phyloP scores from a whole-genome alignment of 2,888 invertebrate species.

The Ophion ellenae region DNA sequence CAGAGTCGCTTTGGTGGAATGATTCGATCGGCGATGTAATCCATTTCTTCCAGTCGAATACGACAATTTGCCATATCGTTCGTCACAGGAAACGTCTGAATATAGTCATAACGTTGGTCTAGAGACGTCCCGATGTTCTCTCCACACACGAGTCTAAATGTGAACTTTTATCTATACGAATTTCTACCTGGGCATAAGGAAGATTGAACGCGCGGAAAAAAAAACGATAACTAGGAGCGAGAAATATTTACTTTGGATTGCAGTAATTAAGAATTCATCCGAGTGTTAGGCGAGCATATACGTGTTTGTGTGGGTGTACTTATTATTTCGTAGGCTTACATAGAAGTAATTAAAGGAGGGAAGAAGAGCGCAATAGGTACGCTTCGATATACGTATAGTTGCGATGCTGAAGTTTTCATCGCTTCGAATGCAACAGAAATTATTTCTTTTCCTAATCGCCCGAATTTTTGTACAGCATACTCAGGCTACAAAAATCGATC shows the following conservation, averaged over 20 bases:
- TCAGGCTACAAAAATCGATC: neutral
- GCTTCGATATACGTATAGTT: neutral
- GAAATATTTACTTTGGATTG: neutral
- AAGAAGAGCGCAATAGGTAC: slow-evolving; percentile 5
- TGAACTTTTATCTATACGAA: slow-evolving; percentile 57
- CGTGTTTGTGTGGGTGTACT: neutral
- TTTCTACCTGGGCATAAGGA: slow-evolving; percentile 60
- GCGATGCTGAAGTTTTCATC: neutral
- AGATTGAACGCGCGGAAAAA: slow-evolving; percentile 5
- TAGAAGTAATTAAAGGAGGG: slow-evolving; percentile 35
- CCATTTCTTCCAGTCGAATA: slow-evolving; percentile 48
- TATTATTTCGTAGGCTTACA: neutral
- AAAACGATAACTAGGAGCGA: slow-evolving; percentile 2
- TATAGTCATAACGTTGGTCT: neutral
- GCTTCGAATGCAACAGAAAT: neutral
- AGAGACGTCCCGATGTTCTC: slow-evolving; percentile 47
- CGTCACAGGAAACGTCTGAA: slow-evolving; percentile 19
- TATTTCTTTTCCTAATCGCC: neutral
- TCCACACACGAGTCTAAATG: slow-evolving; percentile 44
- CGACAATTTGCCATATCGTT: slow-evolving; percentile 32
- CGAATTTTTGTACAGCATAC: neutral
- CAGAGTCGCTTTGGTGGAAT: neutral
- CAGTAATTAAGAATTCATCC: slow-evolving; percentile 36
- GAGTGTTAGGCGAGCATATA: slow-evolving; percentile 49
- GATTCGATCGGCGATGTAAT: slow-evolving; percentile 8